Conservation (phyloP, 2,113 vertebrate genomes). For the Equus przewalskii region DNA sequence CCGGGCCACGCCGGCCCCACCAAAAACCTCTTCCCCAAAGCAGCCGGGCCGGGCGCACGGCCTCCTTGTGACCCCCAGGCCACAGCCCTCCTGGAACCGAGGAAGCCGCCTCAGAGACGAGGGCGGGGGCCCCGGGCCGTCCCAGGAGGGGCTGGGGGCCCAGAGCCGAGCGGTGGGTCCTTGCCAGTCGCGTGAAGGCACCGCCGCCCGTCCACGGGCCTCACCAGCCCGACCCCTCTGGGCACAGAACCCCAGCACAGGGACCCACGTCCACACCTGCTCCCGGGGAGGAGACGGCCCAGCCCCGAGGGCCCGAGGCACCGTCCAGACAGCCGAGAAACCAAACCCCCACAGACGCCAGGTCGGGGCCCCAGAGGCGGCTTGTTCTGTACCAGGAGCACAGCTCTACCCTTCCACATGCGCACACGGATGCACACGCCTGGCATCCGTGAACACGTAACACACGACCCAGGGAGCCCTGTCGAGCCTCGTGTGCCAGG, state of each 20-base stretch:
- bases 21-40: too few species aligned
- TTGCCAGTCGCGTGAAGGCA: neutral
- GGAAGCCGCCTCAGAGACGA: neutral
- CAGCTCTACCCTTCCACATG: too few species aligned
- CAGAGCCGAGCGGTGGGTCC: neutral
- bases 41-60: neutral
- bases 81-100: neutral
- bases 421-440: too few species aligned
- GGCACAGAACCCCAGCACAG: neutral
- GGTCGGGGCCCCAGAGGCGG: neutral
- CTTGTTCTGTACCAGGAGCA: accelerated
- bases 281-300: neutral
- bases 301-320: neutral
- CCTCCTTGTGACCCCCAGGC: accelerated
- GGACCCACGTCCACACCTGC: too few species aligned
- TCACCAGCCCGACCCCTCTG: too few species aligned
- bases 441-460: neutral
- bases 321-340: neutral
- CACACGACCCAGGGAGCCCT: accelerated
- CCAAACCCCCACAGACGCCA: neutral
- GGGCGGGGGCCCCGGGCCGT: neutral
- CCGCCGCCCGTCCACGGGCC: accelerated
- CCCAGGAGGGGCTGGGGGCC: neutral
- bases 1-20: neutral
- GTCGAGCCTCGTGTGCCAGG: accelerated